These are phyloP conservation scores for Aythya baeri DNA, from an alignment of 2,113 vertebrate genomes.

Conservation along the genomic window DNA sequence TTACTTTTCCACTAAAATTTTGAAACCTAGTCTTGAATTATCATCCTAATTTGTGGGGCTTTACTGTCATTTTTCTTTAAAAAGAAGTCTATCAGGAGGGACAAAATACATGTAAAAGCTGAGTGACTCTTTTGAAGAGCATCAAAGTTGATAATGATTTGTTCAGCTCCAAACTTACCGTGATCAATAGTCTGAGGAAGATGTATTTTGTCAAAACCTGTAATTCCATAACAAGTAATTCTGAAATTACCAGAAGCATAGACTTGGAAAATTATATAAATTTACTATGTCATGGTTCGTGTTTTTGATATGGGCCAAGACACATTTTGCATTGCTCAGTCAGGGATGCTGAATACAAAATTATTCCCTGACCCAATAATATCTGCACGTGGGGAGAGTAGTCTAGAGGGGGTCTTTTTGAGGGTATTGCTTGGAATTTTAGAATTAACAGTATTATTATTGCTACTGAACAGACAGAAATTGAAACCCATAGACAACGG, in stretches of 20 bases:
- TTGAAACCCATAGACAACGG: background rate
- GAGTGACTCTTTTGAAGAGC: background rate
- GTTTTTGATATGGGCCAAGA: background rate
- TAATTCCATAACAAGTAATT: background rate
- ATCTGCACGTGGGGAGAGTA: background rate
- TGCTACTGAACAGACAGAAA: background rate
- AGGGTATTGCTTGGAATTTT: background rate
- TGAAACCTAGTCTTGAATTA: background rate
- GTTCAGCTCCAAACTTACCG: background rate
- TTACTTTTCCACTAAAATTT: background rate
- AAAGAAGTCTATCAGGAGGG: background rate
- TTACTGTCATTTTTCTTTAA: background rate
- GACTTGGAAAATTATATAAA: background rate
- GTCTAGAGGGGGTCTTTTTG: background rate
- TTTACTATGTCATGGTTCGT: background rate
- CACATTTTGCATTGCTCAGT: background rate
- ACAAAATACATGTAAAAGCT: background rate
- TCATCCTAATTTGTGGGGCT: background rate
- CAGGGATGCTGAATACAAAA: background rate
- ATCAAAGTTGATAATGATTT: background rate
- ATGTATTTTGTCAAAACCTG: background rate
- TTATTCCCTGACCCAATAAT: background rate
- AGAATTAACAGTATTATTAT: background rate
- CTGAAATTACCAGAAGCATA: background rate
- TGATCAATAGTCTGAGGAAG: background rate